A percentile compares a stretch with the other conserved stretches of the same genome.
Evolutionary conservation across 1,140 invertebrate species (phyloP).

Genomic region (Panagrolaimus sp.): DNA sequence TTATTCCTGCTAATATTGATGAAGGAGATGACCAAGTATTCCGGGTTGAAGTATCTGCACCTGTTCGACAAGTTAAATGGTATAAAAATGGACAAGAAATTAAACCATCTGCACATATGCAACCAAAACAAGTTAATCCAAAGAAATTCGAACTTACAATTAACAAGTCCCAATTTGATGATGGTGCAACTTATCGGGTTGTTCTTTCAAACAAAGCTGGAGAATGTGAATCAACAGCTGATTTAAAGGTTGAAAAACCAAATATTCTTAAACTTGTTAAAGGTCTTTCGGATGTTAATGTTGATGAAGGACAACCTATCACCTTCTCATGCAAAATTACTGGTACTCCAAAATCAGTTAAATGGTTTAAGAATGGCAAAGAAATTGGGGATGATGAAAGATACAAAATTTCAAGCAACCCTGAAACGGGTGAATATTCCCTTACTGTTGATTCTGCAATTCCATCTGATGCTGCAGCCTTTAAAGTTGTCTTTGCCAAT

Average conservation of each 20-base stretch:
- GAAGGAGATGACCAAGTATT: conserved; percentile 76
- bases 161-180: conserved; percentile 46
- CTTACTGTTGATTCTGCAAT: conserved; percentile 45
- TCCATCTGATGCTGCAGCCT: conserved; percentile 52
- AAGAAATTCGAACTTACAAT: conserved; percentile 58
- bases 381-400: conserved; percentile 74
- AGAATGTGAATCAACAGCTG: conserved; percentile 50
- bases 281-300: conserved; percentile 48
- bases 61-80: conserved; percentile 35
- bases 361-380: conserved; percentile 68
- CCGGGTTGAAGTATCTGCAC: conserved; percentile 8
- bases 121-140: conserved; percentile 49
- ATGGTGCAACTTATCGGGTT: conserved; percentile 55
- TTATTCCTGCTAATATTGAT: conserved; percentile 62
- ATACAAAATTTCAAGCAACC: conserved; percentile 30
- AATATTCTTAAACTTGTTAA: conserved; percentile 52
- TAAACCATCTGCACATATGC: conserved; percentile 43
- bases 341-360: conserved; percentile 47
- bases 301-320: conserved; percentile 54
- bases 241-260: conserved; percentile 49
- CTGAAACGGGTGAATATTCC: conserved; percentile 48
- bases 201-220: conserved; percentile 53
- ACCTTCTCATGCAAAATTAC: conserved; percentile 45
- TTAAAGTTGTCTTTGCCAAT: conserved; percentile 53
- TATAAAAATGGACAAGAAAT: conserved; percentile 57